These are phyloP conservation scores for Bombus sibiricus DNA, from an alignment of 1,140 invertebrate species.

Conservation along the genomic window DNA sequence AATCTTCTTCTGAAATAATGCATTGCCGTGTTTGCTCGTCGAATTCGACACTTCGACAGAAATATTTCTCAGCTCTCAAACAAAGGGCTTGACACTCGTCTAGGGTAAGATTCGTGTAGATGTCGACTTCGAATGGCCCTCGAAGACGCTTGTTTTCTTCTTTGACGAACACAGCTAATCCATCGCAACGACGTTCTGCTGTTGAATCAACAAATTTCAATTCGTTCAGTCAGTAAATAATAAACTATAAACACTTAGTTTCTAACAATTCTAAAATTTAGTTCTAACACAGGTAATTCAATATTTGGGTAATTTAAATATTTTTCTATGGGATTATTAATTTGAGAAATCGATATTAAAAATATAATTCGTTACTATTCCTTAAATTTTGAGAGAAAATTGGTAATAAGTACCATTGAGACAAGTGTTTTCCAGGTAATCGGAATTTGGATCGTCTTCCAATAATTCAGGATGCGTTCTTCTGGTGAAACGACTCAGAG, in stretches of 20 bases:
- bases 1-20: slow-evolving; percentile 94
- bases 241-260: background rate
- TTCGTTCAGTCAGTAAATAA: slow-evolving; percentile 12
- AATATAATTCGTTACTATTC: background rate
- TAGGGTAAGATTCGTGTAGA: slow-evolving; percentile 92
- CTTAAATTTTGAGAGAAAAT: background rate
- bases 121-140: slow-evolving; percentile 93
- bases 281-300: background rate
- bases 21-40: slow-evolving; percentile 93
- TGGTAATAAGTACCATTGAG: slow-evolving; percentile 86
- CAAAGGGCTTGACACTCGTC: slow-evolving; percentile 93
- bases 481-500: slow-evolving; percentile 90
- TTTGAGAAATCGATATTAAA: background rate
- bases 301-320: background rate
- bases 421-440: slow-evolving; percentile 96
- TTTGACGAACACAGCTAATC: slow-evolving; percentile 92
- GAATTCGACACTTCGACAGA: slow-evolving; percentile 95
- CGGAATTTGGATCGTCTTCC: slow-evolving; percentile 92
- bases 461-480: slow-evolving; percentile 92
- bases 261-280: background rate
- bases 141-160: slow-evolving; percentile 94
- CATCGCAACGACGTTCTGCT: slow-evolving; percentile 93
- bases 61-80: slow-evolving; percentile 91
- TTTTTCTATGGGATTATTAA: background rate
- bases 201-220: slow-evolving; percentile 40